Conservation (phyloP, 2,888 invertebrate species). For the Caenorhabditis auriculariae region DNA sequence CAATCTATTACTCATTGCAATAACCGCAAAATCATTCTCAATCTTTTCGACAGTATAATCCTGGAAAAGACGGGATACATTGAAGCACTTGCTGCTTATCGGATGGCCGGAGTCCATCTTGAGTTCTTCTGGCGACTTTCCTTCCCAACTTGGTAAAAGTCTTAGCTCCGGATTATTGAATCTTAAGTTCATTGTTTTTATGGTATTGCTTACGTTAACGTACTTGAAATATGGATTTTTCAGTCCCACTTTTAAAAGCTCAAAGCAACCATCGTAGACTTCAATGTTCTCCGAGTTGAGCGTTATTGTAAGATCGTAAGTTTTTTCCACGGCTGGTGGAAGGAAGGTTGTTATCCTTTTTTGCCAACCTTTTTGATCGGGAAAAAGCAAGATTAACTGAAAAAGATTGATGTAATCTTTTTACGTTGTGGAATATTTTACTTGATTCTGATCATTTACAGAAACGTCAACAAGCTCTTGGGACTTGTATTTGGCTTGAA, state of each 20-base stretch:
- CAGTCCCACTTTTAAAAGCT: slow-evolving; percentile 24
- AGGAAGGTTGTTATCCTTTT: slow-evolving; percentile 7
- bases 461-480: too few species aligned
- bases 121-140: slow-evolving; percentile 6
- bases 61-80: slow-evolving; percentile 10
- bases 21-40: too few species aligned
- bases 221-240: slow-evolving; percentile 24
- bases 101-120: slow-evolving; percentile 30
- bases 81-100: slow-evolving; percentile 20
- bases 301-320: slow-evolving; percentile 31
- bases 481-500: too few species aligned
- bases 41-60: slow-evolving; percentile 14
- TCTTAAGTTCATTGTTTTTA: slow-evolving; percentile 1
- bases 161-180: slow-evolving; percentile 6
- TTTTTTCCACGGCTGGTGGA: slow-evolving; percentile 14
- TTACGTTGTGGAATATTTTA: too few species aligned
- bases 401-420: too few species aligned
- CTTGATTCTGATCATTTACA: too few species aligned
- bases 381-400: slow-evolving; percentile 2
- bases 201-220: neutral
- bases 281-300: slow-evolving; percentile 29
- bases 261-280: slow-evolving; percentile 36
- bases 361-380: slow-evolving; percentile 3
- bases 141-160: slow-evolving; percentile 11
- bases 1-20: too few species aligned